Base-by-base conservation (phyloP, 1,140 invertebrate genomes). In the Halesus radiatus region DNA sequence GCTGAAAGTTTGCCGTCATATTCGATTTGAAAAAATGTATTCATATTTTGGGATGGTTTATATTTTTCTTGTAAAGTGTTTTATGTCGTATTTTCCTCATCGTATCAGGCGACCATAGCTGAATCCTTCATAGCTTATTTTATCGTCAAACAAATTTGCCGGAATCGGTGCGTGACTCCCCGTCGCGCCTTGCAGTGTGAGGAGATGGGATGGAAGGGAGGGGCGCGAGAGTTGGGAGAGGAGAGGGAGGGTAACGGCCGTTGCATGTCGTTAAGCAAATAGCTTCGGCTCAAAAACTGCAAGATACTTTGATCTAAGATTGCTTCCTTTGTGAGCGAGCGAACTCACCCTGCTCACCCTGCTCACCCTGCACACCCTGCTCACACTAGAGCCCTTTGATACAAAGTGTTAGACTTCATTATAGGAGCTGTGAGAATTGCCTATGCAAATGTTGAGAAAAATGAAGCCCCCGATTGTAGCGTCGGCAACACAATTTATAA, bases 191-290 rank as follows among this genome's bases (percentile, higher is more conserved):
- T 10, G 10, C 5, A 45, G 37, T 3, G 32, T 2, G 22, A 15
- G 18, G 78, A 37, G n/a, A 52, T 56, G 20, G 15, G 53, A 6
- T 13, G 72, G 15, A 6, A 37, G 56, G 15, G 62, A 1, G 45
- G 29, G 10, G 16, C 2, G 72, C 0, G 45, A 50, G 56, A 3
- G 62, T 3, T 23, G 26, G 23, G 16, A 13, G 4, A n/a, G 18
- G 60, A 22, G 3, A 1, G 62, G 62, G 26, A 45, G 62, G 62
- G 26, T 77, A 64, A 64, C 66, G 77, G 77, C 66, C 77, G 77
- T 72, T 79, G 66, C 77, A 79, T 72, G 77, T 72, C 77, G 77
- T 79, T 79, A 72, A 52, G 70, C 70, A 80, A 75, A 80, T 74
- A 62, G 78, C 78, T 70, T 70, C 54, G 76, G 70, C 66, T 78